Percentiles rank a stretch among this genome's conserved stretches.
Conservation (phyloP, 23 tunicate species). For the Clavelina lepadiformis region DNA sequence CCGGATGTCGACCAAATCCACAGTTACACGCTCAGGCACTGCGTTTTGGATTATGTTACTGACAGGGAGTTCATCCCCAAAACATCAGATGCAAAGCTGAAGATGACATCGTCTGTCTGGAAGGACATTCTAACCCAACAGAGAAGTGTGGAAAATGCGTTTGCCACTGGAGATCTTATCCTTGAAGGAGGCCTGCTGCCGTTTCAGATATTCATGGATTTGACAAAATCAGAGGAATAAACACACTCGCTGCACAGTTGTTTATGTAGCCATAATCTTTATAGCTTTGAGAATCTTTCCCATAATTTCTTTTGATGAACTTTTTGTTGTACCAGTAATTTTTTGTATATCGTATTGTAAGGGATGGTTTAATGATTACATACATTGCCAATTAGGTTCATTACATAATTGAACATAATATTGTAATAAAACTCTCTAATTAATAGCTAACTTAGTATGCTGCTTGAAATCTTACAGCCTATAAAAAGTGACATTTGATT, state of each 20-base stretch:
- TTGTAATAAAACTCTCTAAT: no score
- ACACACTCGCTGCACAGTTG: neutral
- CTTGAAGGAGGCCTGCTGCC: constrained; percentile 27
- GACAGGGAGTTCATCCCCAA: constrained; percentile 4
- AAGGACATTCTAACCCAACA: constrained; percentile 11
- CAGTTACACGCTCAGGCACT: constrained; percentile 34
- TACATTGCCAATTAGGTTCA: no score
- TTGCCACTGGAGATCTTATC: constrained; percentile 35
- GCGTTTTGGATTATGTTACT: constrained; percentile 16
- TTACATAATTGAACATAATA: no score
- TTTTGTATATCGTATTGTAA: neutral
- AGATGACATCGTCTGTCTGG: constrained; percentile 17
- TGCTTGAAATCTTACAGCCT: no score
- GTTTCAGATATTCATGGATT: constrained; percentile 21
- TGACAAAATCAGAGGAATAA: neutral
- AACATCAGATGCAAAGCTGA: constrained; percentile 24
- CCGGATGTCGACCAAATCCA: constrained; percentile 9
- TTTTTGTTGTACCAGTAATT: neutral
- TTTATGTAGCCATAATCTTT: no score
- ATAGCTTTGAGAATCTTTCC: no score
- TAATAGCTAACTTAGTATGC: no score
- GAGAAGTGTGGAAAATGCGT: constrained; percentile 12
- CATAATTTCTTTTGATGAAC: no score
- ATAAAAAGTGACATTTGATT: no score
- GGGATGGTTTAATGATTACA: neutral